phyloP scores from a whole-genome alignment of 1,140 invertebrate species.

The Bathynomus jamesi region DNA sequence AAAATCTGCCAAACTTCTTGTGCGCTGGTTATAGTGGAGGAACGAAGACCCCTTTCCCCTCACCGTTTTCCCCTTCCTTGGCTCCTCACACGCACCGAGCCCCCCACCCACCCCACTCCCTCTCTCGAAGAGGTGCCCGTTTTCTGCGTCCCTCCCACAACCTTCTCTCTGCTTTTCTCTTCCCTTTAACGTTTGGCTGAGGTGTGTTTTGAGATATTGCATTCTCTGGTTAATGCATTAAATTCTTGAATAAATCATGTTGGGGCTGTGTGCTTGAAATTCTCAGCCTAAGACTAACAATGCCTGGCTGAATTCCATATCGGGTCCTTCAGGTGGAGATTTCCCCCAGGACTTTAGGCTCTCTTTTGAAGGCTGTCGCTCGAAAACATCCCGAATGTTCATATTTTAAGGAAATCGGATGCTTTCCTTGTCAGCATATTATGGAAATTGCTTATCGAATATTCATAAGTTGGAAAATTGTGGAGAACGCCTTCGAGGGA shows the following conservation, averaged over 20 bases:
- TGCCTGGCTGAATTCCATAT: background rate
- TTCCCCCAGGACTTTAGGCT: background rate
- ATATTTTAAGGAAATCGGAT: slow-evolving; percentile 1
- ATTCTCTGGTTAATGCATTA: slow-evolving; percentile 29
- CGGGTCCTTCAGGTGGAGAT: background rate
- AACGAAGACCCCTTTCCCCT: slow-evolving; percentile 5
- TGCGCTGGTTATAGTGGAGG: slow-evolving; percentile 27
- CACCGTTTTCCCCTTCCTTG: slow-evolving; percentile 5
- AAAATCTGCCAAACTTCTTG: slow-evolving; percentile 36
- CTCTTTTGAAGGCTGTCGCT: background rate
- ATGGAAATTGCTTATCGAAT: slow-evolving; percentile 1
- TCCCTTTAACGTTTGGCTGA: slow-evolving; percentile 7
- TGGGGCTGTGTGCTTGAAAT: background rate
- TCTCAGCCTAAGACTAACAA: background rate
- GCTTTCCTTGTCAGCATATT: slow-evolving; percentile 1
- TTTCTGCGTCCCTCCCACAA: background rate
- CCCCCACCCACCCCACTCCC: background rate
- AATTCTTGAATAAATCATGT: slow-evolving; percentile 34
- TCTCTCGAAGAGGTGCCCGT: background rate
- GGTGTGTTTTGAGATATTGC: slow-evolving; percentile 32
- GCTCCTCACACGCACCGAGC: background rate
- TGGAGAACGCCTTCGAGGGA: background rate
- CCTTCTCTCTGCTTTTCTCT: background rate
- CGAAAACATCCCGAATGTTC: background rate
- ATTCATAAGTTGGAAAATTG: background rate